Evolutionary conservation across 2,113 vertebrate genomes (phyloP).

Genomic region (Gavialis gangeticus): DNA sequence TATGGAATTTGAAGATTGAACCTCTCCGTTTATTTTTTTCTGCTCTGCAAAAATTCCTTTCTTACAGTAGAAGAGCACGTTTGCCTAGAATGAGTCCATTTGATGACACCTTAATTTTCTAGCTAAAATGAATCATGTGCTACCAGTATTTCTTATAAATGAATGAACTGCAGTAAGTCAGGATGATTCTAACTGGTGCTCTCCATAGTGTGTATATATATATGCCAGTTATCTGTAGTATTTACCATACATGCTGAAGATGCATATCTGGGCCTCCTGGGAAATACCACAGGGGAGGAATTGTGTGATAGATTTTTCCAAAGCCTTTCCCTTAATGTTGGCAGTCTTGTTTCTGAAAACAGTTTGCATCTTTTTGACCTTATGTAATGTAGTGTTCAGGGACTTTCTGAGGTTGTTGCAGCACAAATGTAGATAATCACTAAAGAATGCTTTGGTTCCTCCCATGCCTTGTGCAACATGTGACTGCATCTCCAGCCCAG

Average conservation of each 20-base stretch:
- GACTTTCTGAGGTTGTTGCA: conserved; percentile 64
- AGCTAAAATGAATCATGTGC: neutral
- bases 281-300: conserved; percentile 13
- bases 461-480: conserved; percentile 53
- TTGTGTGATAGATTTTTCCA: conserved; percentile 1
- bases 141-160: neutral
- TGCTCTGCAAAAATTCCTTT: neutral
- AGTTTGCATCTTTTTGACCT: conserved; percentile 51
- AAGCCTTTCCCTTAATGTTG: conserved; percentile 50
- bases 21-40: neutral
- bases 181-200: conserved; percentile 17
- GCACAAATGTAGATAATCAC: conserved; percentile 67
- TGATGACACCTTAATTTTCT: neutral
- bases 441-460: conserved; percentile 71
- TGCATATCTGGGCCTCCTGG: neutral
- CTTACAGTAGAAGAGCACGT: neutral
- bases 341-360: conserved; percentile 31
- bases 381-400: conserved; percentile 54
- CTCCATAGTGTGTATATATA: neutral
- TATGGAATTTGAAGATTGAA: neutral
- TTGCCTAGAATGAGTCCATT: neutral
- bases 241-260: neutral
- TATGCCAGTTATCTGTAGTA: neutral
- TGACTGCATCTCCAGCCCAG: conserved; percentile 44
- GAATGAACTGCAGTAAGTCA: neutral